phyloP scores from a whole-genome alignment of 2,888 invertebrate genomes.

The Celastrina argiolus region DNA sequence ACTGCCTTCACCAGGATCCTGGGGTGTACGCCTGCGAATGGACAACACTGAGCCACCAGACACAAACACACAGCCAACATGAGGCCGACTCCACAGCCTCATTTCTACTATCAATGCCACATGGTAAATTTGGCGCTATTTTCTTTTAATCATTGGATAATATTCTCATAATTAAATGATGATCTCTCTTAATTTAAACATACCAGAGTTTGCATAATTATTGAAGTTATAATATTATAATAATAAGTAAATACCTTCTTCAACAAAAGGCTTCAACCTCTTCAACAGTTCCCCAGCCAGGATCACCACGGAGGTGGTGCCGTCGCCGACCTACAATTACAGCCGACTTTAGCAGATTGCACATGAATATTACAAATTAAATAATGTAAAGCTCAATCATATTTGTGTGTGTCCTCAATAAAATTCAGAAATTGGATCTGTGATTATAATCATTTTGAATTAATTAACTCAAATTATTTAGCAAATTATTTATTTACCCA shows the following conservation, averaged over 20 bases:
- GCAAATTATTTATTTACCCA: no score
- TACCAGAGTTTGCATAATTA: no score
- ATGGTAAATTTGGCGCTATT: slow-evolving; percentile 35
- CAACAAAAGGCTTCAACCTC: slow-evolving; percentile 95
- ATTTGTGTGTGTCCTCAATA: slow-evolving; percentile 41
- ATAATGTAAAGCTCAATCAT: slow-evolving; percentile 29
- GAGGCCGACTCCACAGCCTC: slow-evolving; percentile 19
- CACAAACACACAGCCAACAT: background rate
- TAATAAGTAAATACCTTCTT: slow-evolving; percentile 83
- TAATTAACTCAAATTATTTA: no score
- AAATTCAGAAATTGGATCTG: slow-evolving; percentile 64
- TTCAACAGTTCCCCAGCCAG: slow-evolving; percentile 97
- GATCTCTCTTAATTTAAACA: no score
- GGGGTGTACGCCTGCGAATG: slow-evolving; percentile 85
- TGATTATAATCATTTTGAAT: slow-evolving; percentile 52
- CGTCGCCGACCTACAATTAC: slow-evolving; percentile 91
- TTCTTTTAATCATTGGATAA: slow-evolving; percentile 35
- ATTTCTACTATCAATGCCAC: slow-evolving; percentile 32
- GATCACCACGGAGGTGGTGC: slow-evolving; percentile 98
- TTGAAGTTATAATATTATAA: no score
- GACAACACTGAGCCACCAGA: background rate
- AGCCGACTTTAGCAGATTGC: background rate
- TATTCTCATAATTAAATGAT: background rate
- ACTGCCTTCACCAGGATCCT: slow-evolving; percentile 94
- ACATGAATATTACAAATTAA: background rate